Conservation (phyloP, 2,888 invertebrate genomes). For the Leptopilina myrica region DNA sequence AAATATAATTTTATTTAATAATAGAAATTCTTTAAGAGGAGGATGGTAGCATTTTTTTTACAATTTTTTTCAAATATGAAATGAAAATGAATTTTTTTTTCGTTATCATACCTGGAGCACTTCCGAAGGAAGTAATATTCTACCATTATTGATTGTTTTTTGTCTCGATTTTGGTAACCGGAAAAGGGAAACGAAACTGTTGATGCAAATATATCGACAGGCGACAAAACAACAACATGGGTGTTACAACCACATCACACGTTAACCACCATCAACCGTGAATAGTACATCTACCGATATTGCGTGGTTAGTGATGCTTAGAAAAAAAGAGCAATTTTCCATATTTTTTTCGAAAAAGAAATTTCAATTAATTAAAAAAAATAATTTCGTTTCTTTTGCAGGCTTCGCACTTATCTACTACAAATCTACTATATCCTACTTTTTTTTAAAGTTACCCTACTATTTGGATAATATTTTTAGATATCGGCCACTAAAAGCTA, state of each 20-base stretch:
- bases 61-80: neutral
- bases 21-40: too few relatives aligned
- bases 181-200: constrained; percentile 45
- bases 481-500: too few relatives aligned
- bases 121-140: constrained; percentile 33
- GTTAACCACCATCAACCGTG: constrained; percentile 58
- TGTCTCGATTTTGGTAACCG: constrained; percentile 13
- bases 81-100: constrained; percentile 11
- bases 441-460: too few relatives aligned
- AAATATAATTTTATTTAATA: too few relatives aligned
- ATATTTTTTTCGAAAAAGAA: too few relatives aligned
- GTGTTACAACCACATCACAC: constrained; percentile 66
- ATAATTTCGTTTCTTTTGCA: too few relatives aligned
- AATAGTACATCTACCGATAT: constrained; percentile 64
- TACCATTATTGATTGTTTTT: constrained; percentile 17
- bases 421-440: too few relatives aligned
- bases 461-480: too few relatives aligned
- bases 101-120: neutral
- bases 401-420: too few relatives aligned
- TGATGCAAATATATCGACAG: constrained; percentile 61
- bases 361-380: too few relatives aligned
- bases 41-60: too few relatives aligned
- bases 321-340: constrained; percentile 54
- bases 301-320: constrained; percentile 70
- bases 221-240: constrained; percentile 41